Evolutionary conservation across 2,888 invertebrate genomes (phyloP), one percentile per base, ranked within the genome.

Genomic region (Nesidiocoris tenuis): DNA sequence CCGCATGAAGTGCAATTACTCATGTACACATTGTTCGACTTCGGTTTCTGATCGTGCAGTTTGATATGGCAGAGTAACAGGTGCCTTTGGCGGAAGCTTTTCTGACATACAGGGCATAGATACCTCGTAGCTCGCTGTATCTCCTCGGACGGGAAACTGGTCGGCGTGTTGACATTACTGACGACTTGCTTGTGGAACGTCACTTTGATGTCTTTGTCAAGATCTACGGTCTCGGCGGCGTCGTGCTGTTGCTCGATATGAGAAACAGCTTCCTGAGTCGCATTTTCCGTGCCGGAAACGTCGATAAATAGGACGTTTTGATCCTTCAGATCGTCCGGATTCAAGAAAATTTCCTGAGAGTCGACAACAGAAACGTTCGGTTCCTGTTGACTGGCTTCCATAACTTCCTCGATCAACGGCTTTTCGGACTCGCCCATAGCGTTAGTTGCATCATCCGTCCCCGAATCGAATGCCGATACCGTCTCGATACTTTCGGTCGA

Each of bases 21-120:
- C 70, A 70, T 70, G 18, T 59, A 70, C 9, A 70, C 70, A 18
- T 59, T 70, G 22, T 59, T 70, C 22, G 25, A 18, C 18, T 61
- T 57, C n/a, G 70, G 61, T 23, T 23, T n/a, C 0, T 22, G 19
- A n/a, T 70, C 70, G 70, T 70, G 70, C 57, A 70, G 19, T 70
- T 70, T 70, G 7, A 70, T 59, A 25, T 70, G 70, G 19, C 70
- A 70, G 12, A 70, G 23, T 1, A 70, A 25, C 61, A 70, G 59
- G 24, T 70, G 70, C 61, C 57, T 70, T n/a, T 59, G 70, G 24
- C 70, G 70, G 21, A 70, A 70, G 23, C 70, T 70, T 25, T 70
- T 70, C 70, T 70, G 54, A 16, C 70, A 70, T 19, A 70, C 70
- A n/a, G 70, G 70, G 54, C 70, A 70, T 19, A 70, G 18, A 70